Evolutionary conservation across 2,888 invertebrate genomes (phyloP).

Genomic region (Odontocerum albicorne): DNA sequence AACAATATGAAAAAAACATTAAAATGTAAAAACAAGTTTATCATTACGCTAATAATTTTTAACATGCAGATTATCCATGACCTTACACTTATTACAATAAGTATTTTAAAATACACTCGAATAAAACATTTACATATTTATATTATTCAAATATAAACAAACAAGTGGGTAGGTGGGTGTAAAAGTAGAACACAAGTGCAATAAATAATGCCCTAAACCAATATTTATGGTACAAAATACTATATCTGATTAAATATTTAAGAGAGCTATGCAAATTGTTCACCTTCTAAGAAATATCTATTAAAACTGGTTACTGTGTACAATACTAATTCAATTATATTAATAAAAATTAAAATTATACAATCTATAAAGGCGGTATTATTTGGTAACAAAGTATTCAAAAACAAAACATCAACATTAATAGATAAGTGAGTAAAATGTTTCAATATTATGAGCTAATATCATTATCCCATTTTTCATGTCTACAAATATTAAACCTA

Average conservation of each 20-base stretch:
- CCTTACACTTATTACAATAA: not conserved
- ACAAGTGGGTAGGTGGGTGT: slow-evolving; percentile 29
- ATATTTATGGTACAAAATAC: slow-evolving; percentile 21
- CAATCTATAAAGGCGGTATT: slow-evolving; percentile 34
- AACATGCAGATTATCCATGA: not conserved
- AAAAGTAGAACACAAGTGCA: slow-evolving; percentile 30
- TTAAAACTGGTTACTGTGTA: slow-evolving; percentile 21
- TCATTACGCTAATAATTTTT: not conserved
- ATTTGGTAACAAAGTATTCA: slow-evolving; percentile 36
- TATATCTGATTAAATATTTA: slow-evolving; percentile 23
- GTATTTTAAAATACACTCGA: not conserved
- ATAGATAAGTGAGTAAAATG: too few species aligned
- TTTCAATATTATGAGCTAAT: too few species aligned
- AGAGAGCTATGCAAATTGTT: slow-evolving; percentile 34
- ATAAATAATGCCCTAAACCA: slow-evolving; percentile 37
- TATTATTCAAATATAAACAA: slow-evolving; percentile 15
- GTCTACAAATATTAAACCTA: too few species aligned
- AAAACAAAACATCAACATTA: too few species aligned
- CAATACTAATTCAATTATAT: slow-evolving; percentile 14
- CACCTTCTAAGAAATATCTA: slow-evolving; percentile 18
- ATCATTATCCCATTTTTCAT: too few species aligned
- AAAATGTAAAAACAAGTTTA: not conserved
- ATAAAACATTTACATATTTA: slow-evolving; percentile 25
- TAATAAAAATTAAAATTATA: slow-evolving; percentile 19
- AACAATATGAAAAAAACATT: not conserved